Evolutionary conservation across 2,797 vertebrate genomes (phyloP).

Genomic region (Falco concolor): DNA sequence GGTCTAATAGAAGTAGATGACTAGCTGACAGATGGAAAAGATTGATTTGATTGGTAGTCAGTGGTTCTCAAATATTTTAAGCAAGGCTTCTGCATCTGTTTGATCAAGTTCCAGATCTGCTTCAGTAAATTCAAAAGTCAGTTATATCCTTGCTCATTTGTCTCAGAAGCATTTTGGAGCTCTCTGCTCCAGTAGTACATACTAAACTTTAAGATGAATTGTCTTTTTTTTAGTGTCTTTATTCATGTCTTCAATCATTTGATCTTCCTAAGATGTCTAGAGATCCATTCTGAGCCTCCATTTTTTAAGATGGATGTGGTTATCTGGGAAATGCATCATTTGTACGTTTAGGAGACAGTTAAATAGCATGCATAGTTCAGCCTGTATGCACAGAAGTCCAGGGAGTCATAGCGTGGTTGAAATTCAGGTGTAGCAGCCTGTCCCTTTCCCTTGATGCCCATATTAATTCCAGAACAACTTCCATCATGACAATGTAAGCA

Average conservation of each 20-base stretch:
- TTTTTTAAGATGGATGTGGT: conserved; percentile 51
- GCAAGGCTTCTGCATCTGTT: not conserved
- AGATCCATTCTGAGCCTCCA: not conserved
- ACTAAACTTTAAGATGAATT: not conserved
- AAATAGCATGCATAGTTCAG: not conserved
- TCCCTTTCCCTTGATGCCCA: conserved; percentile 11
- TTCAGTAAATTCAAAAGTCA: not conserved
- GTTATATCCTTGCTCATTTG: not conserved
- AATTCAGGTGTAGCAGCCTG: conserved; percentile 34
- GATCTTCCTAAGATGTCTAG: not conserved
- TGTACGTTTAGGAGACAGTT: conserved; percentile 13
- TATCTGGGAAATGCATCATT: conserved; percentile 40
- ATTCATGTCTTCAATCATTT: conserved; percentile 36
- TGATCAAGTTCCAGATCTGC: not conserved
- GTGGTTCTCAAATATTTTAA: not conserved
- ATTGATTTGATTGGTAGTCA: accelerated
- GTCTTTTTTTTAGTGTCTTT: not conserved
- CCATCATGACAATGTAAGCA: not conserved
- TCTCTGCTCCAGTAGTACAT: not conserved
- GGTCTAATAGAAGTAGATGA: not conserved
- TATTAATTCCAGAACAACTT: conserved; percentile 43
- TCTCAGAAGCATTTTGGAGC: not conserved
- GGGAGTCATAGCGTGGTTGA: not conserved
- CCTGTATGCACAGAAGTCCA: not conserved
- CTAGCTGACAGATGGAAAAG: not conserved